Percentiles rank a stretch among this genome's conserved stretches.
These are phyloP conservation scores for Seira ritae DNA, from an alignment of 2,888 invertebrate species.

Conservation along the genomic window DNA sequence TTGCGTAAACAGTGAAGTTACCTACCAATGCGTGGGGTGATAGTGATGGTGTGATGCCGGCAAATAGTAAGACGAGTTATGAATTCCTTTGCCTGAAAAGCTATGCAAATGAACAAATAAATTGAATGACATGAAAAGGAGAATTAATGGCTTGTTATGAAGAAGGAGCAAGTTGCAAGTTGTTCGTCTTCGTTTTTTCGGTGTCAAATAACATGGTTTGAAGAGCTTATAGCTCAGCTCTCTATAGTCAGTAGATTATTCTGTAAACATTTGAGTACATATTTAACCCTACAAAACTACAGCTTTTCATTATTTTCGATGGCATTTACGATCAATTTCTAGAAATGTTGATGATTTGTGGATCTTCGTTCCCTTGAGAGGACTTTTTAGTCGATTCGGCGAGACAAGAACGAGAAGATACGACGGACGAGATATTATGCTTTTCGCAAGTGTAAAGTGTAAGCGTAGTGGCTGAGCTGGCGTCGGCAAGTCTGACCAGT, in stretches of 20 bases:
- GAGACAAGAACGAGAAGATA: no score
- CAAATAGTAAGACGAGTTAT: background rate
- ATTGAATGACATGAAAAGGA: background rate
- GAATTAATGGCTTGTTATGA: conserved; percentile 7
- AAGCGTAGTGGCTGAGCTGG: conserved; percentile 26
- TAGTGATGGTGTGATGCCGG: no score
- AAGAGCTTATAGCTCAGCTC: background rate
- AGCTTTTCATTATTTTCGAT: conserved; percentile 16
- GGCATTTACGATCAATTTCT: conserved; percentile 48
- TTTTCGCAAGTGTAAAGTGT: conserved; percentile 29
- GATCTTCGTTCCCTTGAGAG: background rate
- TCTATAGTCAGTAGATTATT: background rate
- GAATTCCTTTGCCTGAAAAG: background rate
- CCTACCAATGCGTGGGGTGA: no score
- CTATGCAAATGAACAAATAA: conserved; percentile 17
- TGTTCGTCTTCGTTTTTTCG: conserved; percentile 21
- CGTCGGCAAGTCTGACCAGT: conserved; percentile 53
- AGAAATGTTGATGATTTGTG: conserved; percentile 46
- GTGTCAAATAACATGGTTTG: conserved; percentile 17
- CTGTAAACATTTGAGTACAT: background rate
- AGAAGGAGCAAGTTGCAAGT: background rate
- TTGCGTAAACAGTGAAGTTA: no score
- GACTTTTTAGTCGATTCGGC: background rate
- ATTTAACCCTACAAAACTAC: background rate
- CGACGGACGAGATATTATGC: background rate